Evolutionary conservation across 2,888 invertebrate genomes (phyloP).

Genomic region (Acholoe squamosa): DNA sequence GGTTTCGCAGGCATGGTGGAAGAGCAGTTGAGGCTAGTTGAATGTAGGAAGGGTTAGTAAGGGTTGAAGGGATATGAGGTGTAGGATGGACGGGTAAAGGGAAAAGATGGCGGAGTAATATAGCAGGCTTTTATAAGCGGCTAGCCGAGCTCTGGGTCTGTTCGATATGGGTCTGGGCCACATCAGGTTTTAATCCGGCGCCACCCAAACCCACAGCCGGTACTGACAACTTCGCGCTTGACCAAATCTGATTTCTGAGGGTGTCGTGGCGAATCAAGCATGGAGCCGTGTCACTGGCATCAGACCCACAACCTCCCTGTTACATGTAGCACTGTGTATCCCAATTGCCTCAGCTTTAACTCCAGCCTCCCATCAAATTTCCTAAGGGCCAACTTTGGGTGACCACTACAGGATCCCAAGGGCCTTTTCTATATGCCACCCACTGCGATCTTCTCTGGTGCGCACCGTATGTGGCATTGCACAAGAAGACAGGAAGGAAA

Average conservation of each 20-base stretch:
- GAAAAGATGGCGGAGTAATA: not conserved
- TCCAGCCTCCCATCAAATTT: not conserved
- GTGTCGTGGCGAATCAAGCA: constrained; percentile 37
- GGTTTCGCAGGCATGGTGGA: not conserved
- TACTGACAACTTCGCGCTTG: constrained; percentile 18
- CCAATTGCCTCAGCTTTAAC: not conserved
- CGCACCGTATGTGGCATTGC: not conserved
- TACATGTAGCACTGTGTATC: not conserved
- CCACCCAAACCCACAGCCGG: constrained; percentile 35
- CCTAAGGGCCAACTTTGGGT: constrained; percentile 3
- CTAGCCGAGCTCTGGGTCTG: not conserved
- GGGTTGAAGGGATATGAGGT: not conserved
- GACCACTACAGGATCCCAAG: not conserved
- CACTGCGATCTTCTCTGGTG: not conserved
- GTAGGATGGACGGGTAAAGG: not conserved
- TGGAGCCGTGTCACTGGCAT: constrained; percentile 28
- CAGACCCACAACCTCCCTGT: not conserved
- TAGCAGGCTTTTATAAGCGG: constrained; percentile 8
- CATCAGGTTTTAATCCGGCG: constrained; percentile 19
- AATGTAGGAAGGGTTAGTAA: not conserved
- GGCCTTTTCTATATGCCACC: not conserved
- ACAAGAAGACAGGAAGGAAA: not conserved
- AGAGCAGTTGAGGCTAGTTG: not conserved
- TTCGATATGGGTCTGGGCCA: constrained; percentile 8
- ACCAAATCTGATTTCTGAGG: constrained; percentile 53